Percentiles rank a stretch among this genome's conserved stretches.
Conservation (phyloP, 2,113 vertebrate genomes). For the Phyllopteryx taeniolatus region DNA sequence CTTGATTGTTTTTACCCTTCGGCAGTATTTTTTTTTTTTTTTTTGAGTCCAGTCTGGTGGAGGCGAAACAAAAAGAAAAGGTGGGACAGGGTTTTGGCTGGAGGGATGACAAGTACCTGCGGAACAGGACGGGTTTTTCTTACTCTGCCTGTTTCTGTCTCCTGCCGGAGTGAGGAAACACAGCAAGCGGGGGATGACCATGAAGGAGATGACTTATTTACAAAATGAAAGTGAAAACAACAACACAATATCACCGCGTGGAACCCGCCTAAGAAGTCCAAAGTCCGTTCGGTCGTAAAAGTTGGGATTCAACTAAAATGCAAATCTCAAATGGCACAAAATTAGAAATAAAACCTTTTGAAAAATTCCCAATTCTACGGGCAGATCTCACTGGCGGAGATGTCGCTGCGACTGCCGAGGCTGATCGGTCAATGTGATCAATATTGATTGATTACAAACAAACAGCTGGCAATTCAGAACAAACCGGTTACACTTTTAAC, state of each 20-base stretch:
- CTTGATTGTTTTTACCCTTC: conserved; percentile 11
- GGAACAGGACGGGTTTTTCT: conserved; percentile 76
- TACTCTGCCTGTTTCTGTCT: conserved; percentile 85
- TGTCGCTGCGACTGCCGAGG: too few species aligned
- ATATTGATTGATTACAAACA: too few species aligned
- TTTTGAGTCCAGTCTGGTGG: conserved; percentile 5
- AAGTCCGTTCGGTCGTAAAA: not conserved
- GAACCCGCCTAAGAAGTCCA: not conserved
- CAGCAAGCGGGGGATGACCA: conserved; percentile 56
- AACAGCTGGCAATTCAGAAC: too few species aligned
- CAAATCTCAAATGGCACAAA: not conserved
- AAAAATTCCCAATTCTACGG: too few species aligned
- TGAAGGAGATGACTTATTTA: conserved; percentile 52
- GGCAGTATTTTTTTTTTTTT: conserved; percentile 1
- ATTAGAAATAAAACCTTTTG: not conserved
- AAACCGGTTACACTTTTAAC: too few species aligned
- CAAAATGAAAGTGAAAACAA: conserved; percentile 18
- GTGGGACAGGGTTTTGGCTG: conserved; percentile 10
- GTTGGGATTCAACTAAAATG: not conserved
- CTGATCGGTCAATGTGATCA: too few species aligned
- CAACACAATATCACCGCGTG: conserved; percentile 5
- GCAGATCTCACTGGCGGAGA: too few species aligned
- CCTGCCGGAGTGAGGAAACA: conserved; percentile 80
- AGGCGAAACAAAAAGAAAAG: conserved; percentile 15
- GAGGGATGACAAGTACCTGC: conserved; percentile 82